phyloP scores from a whole-genome alignment of 2,113 vertebrate species.

The Gobio gobio region DNA sequence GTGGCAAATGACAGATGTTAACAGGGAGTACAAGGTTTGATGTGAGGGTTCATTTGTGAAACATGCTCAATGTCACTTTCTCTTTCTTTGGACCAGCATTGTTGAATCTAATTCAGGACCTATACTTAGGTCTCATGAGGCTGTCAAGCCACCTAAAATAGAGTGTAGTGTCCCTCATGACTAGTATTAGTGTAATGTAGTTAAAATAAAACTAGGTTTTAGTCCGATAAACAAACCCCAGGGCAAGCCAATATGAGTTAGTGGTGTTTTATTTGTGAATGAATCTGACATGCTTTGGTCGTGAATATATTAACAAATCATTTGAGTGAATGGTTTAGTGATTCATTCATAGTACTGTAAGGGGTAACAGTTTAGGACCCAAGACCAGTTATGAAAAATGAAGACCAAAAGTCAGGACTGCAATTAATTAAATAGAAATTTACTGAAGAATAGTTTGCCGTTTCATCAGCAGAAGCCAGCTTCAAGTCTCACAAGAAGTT shows the following conservation, averaged over 20 bases:
- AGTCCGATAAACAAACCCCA: background rate
- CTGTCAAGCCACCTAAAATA: background rate
- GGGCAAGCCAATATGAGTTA: background rate
- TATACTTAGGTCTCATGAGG: background rate
- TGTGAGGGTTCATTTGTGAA: slow-evolving; percentile 51
- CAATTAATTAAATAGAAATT: too few species aligned
- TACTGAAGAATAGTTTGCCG: too few species aligned
- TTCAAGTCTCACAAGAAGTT: too few species aligned
- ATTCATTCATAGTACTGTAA: background rate
- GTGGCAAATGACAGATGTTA: slow-evolving; percentile 94
- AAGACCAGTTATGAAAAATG: too few species aligned
- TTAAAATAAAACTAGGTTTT: background rate
- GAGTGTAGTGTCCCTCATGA: background rate
- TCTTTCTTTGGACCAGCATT: background rate
- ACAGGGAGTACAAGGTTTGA: slow-evolving; percentile 90
- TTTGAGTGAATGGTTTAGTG: background rate
- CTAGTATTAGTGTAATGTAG: background rate
- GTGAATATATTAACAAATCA: background rate
- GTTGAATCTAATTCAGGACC: background rate
- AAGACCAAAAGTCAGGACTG: too few species aligned
- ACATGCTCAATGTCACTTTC: background rate
- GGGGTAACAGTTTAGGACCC: too few species aligned
- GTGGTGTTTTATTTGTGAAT: background rate
- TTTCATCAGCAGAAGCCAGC: too few species aligned
- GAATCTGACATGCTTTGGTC: background rate